Percentiles rank a stretch among this genome's conserved stretches.
Evolutionary conservation across 2,113 vertebrate genomes (phyloP).

Genomic region (Tonatia bakeri): DNA sequence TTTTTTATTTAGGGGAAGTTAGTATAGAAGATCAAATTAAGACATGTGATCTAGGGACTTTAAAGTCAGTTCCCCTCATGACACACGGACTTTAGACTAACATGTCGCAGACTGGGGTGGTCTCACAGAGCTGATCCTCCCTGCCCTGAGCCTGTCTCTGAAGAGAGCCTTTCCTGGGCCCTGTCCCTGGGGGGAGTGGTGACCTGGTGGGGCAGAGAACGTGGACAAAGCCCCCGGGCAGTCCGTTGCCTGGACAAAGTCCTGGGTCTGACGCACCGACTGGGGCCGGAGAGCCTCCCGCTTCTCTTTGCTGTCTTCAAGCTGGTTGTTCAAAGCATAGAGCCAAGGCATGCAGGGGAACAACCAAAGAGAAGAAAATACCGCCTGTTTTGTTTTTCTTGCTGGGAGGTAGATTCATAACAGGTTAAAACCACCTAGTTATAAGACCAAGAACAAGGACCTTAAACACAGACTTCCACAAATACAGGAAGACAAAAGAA

Average conservation of each 20-base stretch:
- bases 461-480: not conserved
- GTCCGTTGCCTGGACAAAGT: not conserved
- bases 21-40: not conserved
- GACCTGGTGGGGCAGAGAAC: not conserved
- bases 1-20: not conserved
- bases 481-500: not conserved
- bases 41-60: not conserved
- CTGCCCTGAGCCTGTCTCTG: not conserved
- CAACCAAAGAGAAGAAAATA: not conserved
- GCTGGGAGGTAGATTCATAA: not conserved
- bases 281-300: not conserved
- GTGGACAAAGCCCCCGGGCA: not conserved
- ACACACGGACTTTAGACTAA: not conserved
- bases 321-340: not conserved
- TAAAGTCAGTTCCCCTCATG: not conserved
- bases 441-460: not conserved
- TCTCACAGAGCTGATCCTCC: not conserved
- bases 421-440: not conserved
- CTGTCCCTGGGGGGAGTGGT: not conserved
- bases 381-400: not conserved
- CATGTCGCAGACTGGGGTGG: rapidly evolving
- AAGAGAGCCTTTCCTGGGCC: not conserved
- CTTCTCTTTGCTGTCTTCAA: not conserved
- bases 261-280: not conserved
- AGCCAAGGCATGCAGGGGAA: not conserved